Evolutionary conservation across 2,797 vertebrate genomes (phyloP), one percentile per base, ranked within the genome.

Genomic region (Leucoraja ocellata): DNA sequence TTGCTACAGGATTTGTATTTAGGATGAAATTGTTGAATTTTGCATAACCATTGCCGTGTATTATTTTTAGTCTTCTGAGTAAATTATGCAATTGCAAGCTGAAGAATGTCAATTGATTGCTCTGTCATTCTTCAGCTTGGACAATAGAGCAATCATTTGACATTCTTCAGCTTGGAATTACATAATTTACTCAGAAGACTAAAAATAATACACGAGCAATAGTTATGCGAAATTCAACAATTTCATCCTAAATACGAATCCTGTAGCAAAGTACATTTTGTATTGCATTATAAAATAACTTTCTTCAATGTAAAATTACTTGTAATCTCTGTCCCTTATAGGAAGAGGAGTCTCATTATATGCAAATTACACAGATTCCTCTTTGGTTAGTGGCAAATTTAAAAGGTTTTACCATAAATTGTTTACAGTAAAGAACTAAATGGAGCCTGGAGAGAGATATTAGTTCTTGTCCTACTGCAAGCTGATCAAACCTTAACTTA

Each of bases 171-270:
- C 84, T 32, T 63, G 84, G 28, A 21, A 63, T 16, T 88, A 25
- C 84, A 58, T 58, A 88, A 65, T 88, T 88, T 88, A 63, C 84
- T 88, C 61, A 63, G 58, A 84, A 84, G 54, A 36, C 81, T 88
- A 28, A 88, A 54, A 28, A 65, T 8, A 32, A 88, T 32, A 16
- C 84, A 65, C 61, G 18, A 58, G 11, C 63, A 88, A 88, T n/a
- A 58, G 4, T 28, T n/a, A 88, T n/a, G 28, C n/a, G 13, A 14
- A 65, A 3, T 65, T 63, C 58, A 88, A 65, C 58, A 88, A 65
- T 88, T 65, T 88, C 28, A 63, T 88, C 28, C 58, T 65, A 14
- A 65, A n/a, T 88, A 88, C 84, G 10, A 23, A 63, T 63, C 28
- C 80, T 10, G 18, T 83, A 83, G 16, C 58, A 88, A 63, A n/a